These are phyloP conservation scores for Dolichotis patagonum DNA, from an alignment of 2,113 vertebrate genomes.

Conservation along the genomic window DNA sequence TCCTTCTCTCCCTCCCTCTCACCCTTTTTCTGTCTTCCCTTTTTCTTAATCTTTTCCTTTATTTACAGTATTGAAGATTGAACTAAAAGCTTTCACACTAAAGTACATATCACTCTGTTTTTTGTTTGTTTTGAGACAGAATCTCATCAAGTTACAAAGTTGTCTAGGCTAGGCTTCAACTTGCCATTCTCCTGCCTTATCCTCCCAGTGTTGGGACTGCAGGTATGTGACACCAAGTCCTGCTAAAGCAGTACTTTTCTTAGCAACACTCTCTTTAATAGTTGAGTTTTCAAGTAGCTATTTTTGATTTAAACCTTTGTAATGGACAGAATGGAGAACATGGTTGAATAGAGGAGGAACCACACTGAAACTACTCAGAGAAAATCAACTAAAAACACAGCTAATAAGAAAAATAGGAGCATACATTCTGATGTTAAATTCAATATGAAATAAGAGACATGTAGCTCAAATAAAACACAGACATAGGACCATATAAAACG, in stretches of 20 bases:
- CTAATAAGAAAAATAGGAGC: too few species aligned
- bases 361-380: too few species aligned
- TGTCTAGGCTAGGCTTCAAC: too few species aligned
- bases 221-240: neutral
- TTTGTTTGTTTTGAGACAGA: neutral
- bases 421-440: too few species aligned
- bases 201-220: neutral
- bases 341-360: too few species aligned
- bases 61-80: neutral
- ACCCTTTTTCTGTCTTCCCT: neutral
- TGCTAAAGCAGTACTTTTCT: neutral
- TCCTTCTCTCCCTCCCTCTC: neutral
- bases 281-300: slow-evolving; percentile 22
- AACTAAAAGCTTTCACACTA: neutral
- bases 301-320: slow-evolving; percentile 60
- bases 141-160: neutral
- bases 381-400: too few species aligned
- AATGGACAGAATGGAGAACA: neutral
- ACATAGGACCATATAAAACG: too few species aligned
- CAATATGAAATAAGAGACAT: too few species aligned
- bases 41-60: neutral
- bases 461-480: too few species aligned
- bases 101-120: neutral
- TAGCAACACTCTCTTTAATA: neutral
- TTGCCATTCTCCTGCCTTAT: neutral